These are phyloP conservation scores for Scalopus aquaticus DNA, from an alignment of 2,113 vertebrate genomes.

Conservation along the genomic window DNA sequence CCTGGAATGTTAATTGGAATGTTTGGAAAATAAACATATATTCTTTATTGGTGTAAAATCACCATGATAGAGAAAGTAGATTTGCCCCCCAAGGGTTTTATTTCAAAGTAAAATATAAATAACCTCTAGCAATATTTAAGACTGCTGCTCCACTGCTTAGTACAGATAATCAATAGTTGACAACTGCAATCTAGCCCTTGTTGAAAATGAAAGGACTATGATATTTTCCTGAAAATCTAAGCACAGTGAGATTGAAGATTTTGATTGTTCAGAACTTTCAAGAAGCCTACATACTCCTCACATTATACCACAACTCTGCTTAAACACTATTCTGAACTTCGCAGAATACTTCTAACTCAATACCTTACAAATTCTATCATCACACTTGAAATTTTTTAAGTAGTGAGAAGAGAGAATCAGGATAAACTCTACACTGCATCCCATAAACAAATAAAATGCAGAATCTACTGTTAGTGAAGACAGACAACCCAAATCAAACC, in stretches of 20 bases:
- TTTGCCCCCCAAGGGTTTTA: background rate
- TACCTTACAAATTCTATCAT: background rate
- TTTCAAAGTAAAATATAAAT: slow-evolving; percentile 65
- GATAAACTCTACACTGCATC: background rate
- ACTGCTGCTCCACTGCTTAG: background rate
- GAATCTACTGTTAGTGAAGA: background rate
- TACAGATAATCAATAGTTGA: slow-evolving; percentile 58
- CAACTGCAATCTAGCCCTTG: background rate
- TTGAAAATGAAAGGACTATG: background rate
- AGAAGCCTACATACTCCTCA: background rate
- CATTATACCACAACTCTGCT: background rate
- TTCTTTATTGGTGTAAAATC: background rate
- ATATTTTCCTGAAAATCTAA: slow-evolving; percentile 30
- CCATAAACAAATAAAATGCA: background rate
- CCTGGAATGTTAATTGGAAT: background rate
- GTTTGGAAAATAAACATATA: slow-evolving; percentile 44
- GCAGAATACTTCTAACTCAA: background rate
- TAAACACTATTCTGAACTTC: background rate
- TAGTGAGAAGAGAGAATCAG: background rate
- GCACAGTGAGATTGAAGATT: background rate
- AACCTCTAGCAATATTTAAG: slow-evolving; percentile 57
- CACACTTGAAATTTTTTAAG: background rate
- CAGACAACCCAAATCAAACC: slow-evolving; percentile 5
- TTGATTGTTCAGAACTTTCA: background rate
- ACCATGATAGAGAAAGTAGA: background rate